These are phyloP conservation scores for Archocentrus centrarchus DNA, from an alignment of 2,113 vertebrate genomes.

Conservation along the genomic window DNA sequence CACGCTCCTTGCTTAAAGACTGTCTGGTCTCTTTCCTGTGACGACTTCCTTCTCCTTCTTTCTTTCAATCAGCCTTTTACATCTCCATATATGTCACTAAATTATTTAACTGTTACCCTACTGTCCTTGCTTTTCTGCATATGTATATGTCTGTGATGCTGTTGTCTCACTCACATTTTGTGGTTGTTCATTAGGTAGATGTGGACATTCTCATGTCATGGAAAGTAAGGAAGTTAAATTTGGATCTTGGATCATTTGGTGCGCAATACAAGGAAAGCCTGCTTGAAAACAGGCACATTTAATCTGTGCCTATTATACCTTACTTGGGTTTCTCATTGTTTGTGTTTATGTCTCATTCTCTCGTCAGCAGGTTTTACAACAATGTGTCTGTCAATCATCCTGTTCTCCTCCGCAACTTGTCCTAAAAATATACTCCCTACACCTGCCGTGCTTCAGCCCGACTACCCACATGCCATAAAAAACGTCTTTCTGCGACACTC, in stretches of 20 bases:
- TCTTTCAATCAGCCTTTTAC: neutral
- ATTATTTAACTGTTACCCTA: neutral
- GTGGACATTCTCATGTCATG: neutral
- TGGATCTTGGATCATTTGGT: neutral
- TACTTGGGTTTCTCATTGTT: neutral
- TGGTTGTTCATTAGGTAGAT: neutral
- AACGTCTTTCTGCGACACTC: constrained; percentile 36
- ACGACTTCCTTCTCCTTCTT: neutral
- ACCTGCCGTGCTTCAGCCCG: constrained; percentile 62
- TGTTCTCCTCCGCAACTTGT: constrained; percentile 35
- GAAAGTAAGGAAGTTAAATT: neutral
- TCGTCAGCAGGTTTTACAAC: constrained; percentile 38
- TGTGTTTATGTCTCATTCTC: constrained; percentile 30
- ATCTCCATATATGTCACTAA: neutral
- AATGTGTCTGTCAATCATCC: constrained; percentile 39
- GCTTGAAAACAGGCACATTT: neutral
- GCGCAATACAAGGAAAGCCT: neutral
- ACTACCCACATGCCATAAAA: constrained; percentile 57
- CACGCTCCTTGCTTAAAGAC: neutral
- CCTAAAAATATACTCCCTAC: constrained; percentile 69
- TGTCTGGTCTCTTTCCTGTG: neutral
- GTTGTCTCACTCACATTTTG: neutral
- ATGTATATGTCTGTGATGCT: neutral
- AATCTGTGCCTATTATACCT: neutral
- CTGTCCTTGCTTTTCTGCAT: neutral